Evolutionary conservation across 2,888 invertebrate species (phyloP).

Genomic region (Caenorhabditis afra): DNA sequence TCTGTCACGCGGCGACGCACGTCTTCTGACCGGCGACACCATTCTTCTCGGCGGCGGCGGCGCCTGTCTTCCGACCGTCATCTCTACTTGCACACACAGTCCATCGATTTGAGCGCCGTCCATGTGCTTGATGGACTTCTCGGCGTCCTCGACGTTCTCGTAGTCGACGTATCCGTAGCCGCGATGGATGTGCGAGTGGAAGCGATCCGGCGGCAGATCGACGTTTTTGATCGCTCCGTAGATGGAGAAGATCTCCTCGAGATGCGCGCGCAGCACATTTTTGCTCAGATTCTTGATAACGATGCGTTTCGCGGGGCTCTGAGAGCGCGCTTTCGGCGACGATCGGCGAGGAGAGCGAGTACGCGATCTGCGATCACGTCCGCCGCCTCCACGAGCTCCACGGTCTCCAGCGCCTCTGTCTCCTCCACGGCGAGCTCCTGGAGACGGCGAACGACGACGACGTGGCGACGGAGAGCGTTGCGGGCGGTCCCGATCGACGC

Average conservation of each 20-base stretch:
- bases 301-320: constrained; percentile 62
- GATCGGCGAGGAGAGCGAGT: constrained; percentile 49
- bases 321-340: constrained; percentile 38
- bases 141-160: constrained; percentile 93
- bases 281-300: constrained; percentile 69
- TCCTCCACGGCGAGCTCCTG: constrained; percentile 32
- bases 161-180: constrained; percentile 97
- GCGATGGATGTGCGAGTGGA: constrained; percentile 91
- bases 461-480: constrained; percentile 61
- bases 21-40: constrained; percentile 39
- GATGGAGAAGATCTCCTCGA: constrained; percentile 90
- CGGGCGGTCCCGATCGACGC: constrained; percentile 56
- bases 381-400: constrained; percentile 59
- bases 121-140: constrained; percentile 99
- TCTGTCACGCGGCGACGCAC: constrained; percentile 10
- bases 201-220: constrained; percentile 91
- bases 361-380: constrained; percentile 24
- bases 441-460: constrained; percentile 64
- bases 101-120: constrained; percentile 86
- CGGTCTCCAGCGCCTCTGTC: constrained; percentile 61
- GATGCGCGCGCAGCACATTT: constrained; percentile 85
- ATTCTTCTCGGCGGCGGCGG: constrained; percentile 11
- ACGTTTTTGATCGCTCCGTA: constrained; percentile 87
- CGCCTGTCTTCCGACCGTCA: constrained; percentile 53
- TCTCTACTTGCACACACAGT: constrained; percentile 62